Base-by-base conservation (phyloP, 1,140 invertebrate genomes). In the Eufriesea mexicana region DNA sequence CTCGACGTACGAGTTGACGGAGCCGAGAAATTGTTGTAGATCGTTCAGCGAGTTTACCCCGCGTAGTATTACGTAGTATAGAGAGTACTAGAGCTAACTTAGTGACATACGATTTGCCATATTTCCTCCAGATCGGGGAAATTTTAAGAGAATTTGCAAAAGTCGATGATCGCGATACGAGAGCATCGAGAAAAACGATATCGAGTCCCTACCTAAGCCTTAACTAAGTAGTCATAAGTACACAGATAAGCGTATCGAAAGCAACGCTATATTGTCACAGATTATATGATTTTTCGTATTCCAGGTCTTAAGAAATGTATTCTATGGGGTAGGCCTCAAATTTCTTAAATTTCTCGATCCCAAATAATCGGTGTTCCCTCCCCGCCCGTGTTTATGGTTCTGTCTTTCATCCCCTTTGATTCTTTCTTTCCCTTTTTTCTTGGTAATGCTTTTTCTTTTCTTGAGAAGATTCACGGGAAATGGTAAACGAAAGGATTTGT, bases 251-350 rank as follows among this genome's bases (percentile, higher is more conserved):
- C 71, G 78, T 20, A 85, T 57, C 61, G 67, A 80, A 85, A 71
- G 62, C 67, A 76, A 89, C 71, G 80, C 78, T 86, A 86, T 86
- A 91, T 86, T 91, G 67, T 91, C 87, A 88, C 86, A 88, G 89
- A 92, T 89, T 91, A 89, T 89, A 89, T 92, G 84, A 87, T 92
- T 90, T 92, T 92, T 93, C 90, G 91, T 62, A 92, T 93, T 93
- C 83, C 92, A 93, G 92, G 91, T 92, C 91, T 92, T 91, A 90
- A 92, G 90, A 92, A 92, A 92, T 92, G 79, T 90, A 90, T 92
- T 84, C 89, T 93, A 81, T 91, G 91, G 91, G 91, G 92, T 92
- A 93, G 90, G 90, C 89, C 57, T 89, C n/a, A 84, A 84, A 55
- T 79, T 88, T 75, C 68, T 86, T 83, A 68, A 74, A 82, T 80